These are phyloP conservation scores for Apotomis capreana DNA, from an alignment of 2,888 invertebrate species.

Conservation along the genomic window DNA sequence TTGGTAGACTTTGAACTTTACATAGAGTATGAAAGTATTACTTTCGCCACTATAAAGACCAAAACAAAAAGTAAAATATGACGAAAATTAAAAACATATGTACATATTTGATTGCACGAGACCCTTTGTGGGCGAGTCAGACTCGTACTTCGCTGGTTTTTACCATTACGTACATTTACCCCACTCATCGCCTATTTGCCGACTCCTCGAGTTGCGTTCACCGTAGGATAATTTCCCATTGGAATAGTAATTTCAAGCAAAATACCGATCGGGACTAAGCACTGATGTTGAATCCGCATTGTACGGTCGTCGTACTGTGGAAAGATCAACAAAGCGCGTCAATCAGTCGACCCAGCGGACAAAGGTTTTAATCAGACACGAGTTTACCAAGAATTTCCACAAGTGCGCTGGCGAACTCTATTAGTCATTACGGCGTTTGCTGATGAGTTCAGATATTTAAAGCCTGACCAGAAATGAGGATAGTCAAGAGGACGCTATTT, in stretches of 20 bases:
- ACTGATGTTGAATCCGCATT: conserved; percentile 23
- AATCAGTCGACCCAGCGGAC: conserved; percentile 30
- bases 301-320: conserved; percentile 11
- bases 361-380: conserved; percentile 35
- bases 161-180: neutral
- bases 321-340: conserved; percentile 35
- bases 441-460: neutral
- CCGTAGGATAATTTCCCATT: conserved; percentile 16
- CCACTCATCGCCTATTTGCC: conserved; percentile 2
- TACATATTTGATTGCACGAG: no score
- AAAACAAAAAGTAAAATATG: no score
- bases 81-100: no score
- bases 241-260: conserved; percentile 7
- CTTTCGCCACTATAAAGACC: no score
- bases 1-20: no score
- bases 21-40: no score
- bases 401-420: neutral
- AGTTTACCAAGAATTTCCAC: conserved; percentile 15
- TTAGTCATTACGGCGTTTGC: conserved; percentile 8
- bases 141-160: neutral
- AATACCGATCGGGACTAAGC: conserved; percentile 21
- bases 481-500: no score
- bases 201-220: conserved; percentile 2
- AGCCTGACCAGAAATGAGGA: no score
- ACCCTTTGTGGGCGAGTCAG: no score